These are phyloP conservation scores for Octopus bimaculoides DNA, from an alignment of 1,140 invertebrate genomes.

Conservation along the genomic window DNA sequence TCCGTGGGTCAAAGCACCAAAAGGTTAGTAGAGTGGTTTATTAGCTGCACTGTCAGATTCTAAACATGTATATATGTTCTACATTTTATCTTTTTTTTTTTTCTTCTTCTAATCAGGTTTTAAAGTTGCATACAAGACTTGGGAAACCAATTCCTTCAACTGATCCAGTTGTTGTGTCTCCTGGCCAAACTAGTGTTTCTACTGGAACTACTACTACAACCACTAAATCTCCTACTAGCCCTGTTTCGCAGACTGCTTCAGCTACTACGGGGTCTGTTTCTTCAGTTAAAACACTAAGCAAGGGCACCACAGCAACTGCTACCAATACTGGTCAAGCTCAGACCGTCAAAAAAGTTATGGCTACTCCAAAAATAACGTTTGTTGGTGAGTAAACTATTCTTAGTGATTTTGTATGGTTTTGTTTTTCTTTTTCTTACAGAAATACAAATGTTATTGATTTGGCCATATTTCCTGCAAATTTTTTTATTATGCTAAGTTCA, in stretches of 20 bases:
- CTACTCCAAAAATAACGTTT: conserved; percentile 86
- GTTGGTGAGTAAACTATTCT: conserved; percentile 63
- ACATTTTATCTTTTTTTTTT: not conserved
- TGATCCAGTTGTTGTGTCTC: conserved; percentile 71
- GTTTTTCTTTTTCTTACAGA: too few species aligned
- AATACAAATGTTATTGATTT: too few species aligned
- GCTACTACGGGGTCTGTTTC: conserved; percentile 37
- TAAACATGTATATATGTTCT: not conserved
- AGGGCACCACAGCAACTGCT: conserved; percentile 23
- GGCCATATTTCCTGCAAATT: too few species aligned
- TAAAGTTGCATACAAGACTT: conserved; percentile 92
- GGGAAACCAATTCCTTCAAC: conserved; percentile 96
- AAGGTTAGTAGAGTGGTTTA: conserved; percentile 63
- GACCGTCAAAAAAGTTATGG: conserved; percentile 63
- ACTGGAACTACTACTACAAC: conserved; percentile 27
- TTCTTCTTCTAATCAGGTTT: conserved; percentile 62
- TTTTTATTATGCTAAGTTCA: too few species aligned
- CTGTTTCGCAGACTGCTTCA: conserved; percentile 37
- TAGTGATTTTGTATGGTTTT: too few species aligned
- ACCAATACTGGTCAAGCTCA: conserved; percentile 10
- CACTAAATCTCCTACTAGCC: conserved; percentile 23
- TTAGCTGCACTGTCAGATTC: not conserved
- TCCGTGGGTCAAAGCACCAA: conserved; percentile 95
- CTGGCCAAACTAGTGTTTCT: conserved; percentile 27
- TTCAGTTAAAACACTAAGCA: conserved; percentile 20